A percentile compares a stretch with the other conserved stretches of the same genome.
Evolutionary conservation across 92 coral and sea anemone genomes (phyloP).

Genomic region (Bergia puertoricense): DNA sequence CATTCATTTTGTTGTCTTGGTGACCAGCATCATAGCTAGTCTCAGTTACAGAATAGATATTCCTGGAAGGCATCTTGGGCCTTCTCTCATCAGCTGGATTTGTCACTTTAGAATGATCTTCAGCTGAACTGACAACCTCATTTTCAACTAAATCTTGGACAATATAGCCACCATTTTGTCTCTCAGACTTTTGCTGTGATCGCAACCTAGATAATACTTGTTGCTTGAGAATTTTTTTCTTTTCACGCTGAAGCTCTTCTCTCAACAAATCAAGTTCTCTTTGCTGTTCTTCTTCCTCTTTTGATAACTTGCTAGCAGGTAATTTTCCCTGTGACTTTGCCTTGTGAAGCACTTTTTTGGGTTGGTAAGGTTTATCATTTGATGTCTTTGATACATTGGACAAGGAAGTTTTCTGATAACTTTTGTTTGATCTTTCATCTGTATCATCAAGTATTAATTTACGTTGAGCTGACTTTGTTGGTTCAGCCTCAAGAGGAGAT

Average conservation of each 20-base stretch:
- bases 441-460: conserved; percentile 13
- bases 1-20: background rate
- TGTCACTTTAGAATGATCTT: conserved; percentile 17
- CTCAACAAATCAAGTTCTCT: conserved; percentile 66
- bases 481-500: conserved; percentile 23
- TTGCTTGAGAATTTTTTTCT: conserved; percentile 69
- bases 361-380: conserved; percentile 4
- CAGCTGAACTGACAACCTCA: conserved; percentile 35
- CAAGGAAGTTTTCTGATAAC: background rate
- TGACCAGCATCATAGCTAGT: conserved; percentile 51
- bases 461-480: conserved; percentile 36
- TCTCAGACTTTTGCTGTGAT: conserved; percentile 38
- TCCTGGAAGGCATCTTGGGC: conserved; percentile 64
- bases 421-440: background rate
- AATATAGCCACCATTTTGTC: background rate
- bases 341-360: conserved; percentile 20
- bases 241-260: conserved; percentile 68
- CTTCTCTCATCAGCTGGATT: conserved; percentile 46
- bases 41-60: conserved; percentile 72
- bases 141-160: conserved; percentile 9
- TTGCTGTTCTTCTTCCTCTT: conserved; percentile 33
- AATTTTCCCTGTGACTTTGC: conserved; percentile 20
- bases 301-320: conserved; percentile 7
- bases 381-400: background rate
- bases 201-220: conserved; percentile 77